Base-by-base conservation (phyloP, 2,888 invertebrate genomes). In the Diogma glabrata region DNA sequence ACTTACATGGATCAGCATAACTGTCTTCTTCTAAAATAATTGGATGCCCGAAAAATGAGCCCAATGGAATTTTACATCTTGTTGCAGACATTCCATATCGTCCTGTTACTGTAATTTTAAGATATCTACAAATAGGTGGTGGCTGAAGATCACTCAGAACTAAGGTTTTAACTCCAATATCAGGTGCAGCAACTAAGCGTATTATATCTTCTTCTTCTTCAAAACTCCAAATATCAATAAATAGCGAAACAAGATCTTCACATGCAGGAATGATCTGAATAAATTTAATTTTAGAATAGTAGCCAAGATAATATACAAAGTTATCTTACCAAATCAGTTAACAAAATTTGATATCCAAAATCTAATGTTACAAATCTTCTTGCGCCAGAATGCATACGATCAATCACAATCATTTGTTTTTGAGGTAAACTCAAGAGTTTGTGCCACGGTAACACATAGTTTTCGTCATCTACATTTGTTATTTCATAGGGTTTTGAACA, bases 331-430 rank as follows among this genome's bases (percentile, higher is more conserved):
- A 93, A 72, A 67, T 94, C 94, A 0, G 93, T 94, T 33, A 95
- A 76, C 2, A 90, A 71, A 50, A 93, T 77, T 1, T 87, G 82
- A 58, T 87, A 83, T 4, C 93, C 92, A 67, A 95, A 92, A 72
- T 95, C 94, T 28, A 95, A 73, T 10, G 90, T 87, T 52, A 93
- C 90, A 72, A 87, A 92, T 52, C 93, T 78, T n/a, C 93, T 74
- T 0, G 92, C 93, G 51, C 93, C 90, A 1, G 92, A 90, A 70
- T 92, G 90, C 87, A 94, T 91, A 52, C 92, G 75, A 64, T 94
- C 93, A 43, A 94, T 89, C 16, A 93, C 86, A 54, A 94, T 76
- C 59, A 85, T 82, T 62, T 90, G 88, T 57, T 88, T 87, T 22
- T 90, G 85, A 45, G 89, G 86, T 54, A 84, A 78, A 53, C 85